Base-by-base conservation (phyloP, 2,113 vertebrate genomes). In the Arvicanthis niloticus region DNA sequence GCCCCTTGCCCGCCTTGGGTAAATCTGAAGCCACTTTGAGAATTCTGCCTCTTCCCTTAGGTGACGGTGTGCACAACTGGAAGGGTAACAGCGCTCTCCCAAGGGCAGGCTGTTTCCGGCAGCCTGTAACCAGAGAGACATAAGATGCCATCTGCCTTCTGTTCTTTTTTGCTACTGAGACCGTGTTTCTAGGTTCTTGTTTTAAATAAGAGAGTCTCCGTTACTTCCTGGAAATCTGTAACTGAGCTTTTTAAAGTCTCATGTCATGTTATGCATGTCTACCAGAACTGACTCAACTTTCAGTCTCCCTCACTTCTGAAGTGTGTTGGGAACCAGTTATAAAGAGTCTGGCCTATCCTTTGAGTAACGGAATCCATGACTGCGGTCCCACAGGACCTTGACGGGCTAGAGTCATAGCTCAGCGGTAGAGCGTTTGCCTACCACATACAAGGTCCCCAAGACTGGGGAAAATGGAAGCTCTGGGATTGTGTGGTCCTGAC, bases 271-370 rank as follows among this genome's bases (percentile, higher is more conserved):
- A 45, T 93, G 12, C 15, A 1, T 96, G 94, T 97, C 88, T 91
- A 34, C 26, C 29, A 94, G 58, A 88, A 72, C 34, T 70, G 26
- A 95, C 22, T 80, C 86, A 77, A 85, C 67, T 90, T 88, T 80
- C 84, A 42, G 58, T 17, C 62, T 94, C 68, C 19, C 48, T 89
- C 45, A 68, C 78, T 88, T 67, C 42, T 94, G 53, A 96, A 89
- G n/a, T 86, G 78, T 53, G 73, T 40, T 87, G 60, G 51, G 34
- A 92, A 53, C 22, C 53, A 65, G 76, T 93, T 42, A 22, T 58
- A 62, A 95, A 51, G 51, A n/a, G n/a, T 53, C 17, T 70, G 26
- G 7, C 51, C 45, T 87, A 9, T 67, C 34, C 17, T 67, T 73
- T 77, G 62, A 91, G 58, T 67, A 87, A 0, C 68, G 45, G 68